Evolutionary conservation across 2,797 vertebrate species (phyloP), one percentile per base, ranked within the genome.

Genomic region (Limnodromus scolopaceus): DNA sequence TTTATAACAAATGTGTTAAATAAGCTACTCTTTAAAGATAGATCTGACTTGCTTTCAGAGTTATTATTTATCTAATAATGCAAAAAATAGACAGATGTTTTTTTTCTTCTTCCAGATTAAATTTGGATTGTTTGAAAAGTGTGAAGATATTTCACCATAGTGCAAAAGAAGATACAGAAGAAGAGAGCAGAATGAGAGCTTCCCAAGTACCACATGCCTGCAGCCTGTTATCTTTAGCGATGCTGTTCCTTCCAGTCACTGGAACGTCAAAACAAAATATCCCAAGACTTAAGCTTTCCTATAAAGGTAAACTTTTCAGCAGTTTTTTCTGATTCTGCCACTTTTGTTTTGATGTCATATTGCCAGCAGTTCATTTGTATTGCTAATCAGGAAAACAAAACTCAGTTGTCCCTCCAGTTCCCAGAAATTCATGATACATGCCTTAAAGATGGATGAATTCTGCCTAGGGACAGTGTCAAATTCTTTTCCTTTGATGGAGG

Each of bases 281-380:
- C 87, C 99, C 99, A 70, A 98, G 99, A 87, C 98, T 99, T 92
- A 99, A 98, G 96, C 98, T 99, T 93, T 98, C 98, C 95, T 98
- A 99, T 96, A 99, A 98, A 99, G 99, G 99, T 99, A 99, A 98
- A 97, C 64, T 77, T 85, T n/a, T 63, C n/a, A 66, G 45, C 45
- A 46, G 3, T 93, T 89, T 92, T 92, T 85, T 83, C 66, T 84
- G 34, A 49, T 88, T 88, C 48, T 88, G 32, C 23, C 71, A 15
- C 83, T 91, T 85, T 68, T 85, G 63, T 95, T 95, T 95, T 91
- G 60, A 80, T 94, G 61, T 75, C 60, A 24, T 64, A 8, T 84
- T 94, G 90, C 84, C 64, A 91, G 17, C 49, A 90, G 57, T 83
- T 95, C n/a, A 81, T 94, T 93, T 95, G 20, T 89, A 64, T 89